phyloP scores from a whole-genome alignment of 2,797 vertebrate species.

The Phalloptychus januarius region DNA sequence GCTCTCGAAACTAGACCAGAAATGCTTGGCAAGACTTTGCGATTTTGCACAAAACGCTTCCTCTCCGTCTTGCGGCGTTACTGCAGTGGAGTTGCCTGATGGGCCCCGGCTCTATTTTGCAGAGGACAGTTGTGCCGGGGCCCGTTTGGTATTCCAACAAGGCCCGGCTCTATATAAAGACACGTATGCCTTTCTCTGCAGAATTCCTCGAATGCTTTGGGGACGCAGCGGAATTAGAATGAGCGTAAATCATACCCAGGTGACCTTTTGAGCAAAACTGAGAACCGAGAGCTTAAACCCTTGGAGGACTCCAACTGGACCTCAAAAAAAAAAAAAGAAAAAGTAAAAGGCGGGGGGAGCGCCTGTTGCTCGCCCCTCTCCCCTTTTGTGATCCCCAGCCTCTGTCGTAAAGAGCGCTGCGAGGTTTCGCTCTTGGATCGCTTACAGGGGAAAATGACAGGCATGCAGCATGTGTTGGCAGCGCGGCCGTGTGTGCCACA shows the following conservation, averaged over 20 bases:
- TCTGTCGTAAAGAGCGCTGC: constrained; percentile 17
- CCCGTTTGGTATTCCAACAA: constrained; percentile 65
- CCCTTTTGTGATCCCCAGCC: constrained; percentile 13
- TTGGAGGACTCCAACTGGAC: neutral
- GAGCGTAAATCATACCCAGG: constrained; percentile 23
- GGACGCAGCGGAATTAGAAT: constrained; percentile 31
- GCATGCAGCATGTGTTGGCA: constrained; percentile 67
- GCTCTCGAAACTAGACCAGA: no score
- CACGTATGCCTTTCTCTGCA: constrained; percentile 61
- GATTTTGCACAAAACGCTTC: neutral
- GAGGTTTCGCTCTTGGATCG: constrained; percentile 48
- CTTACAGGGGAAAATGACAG: constrained; percentile 62
- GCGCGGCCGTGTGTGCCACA: constrained; percentile 47
- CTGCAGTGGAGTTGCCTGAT: constrained; percentile 45
- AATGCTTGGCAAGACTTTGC: no score
- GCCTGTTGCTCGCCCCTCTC: neutral
- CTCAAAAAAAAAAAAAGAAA: constrained; percentile 11
- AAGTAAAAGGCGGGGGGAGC: neutral
- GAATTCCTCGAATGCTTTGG: constrained; percentile 63
- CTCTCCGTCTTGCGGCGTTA: neutral
- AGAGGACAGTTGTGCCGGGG: constrained; percentile 72
- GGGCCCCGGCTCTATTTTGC: constrained; percentile 69
- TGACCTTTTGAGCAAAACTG: constrained; percentile 12
- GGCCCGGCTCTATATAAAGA: constrained; percentile 65
- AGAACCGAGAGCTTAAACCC: constrained; percentile 2